Evolutionary conservation across 1,140 invertebrate species (phyloP).

Genomic region (Cotesia typhae): DNA sequence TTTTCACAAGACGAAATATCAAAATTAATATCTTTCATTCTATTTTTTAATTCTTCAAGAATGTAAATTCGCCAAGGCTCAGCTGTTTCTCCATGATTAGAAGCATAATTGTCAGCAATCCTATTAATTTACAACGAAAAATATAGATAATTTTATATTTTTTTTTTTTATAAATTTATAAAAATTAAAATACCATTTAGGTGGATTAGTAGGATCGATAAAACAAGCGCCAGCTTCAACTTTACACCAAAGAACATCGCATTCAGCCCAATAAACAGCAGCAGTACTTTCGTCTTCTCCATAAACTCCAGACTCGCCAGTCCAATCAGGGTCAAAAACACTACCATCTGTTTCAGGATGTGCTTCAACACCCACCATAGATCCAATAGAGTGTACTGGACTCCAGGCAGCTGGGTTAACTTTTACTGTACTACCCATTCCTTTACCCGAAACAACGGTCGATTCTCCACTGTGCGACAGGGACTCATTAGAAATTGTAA

Average conservation of each 20-base stretch:
- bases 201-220: constrained; percentile 73
- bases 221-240: constrained; percentile 81
- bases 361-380: constrained; percentile 79
- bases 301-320: constrained; percentile 76
- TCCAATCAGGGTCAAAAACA: constrained; percentile 76
- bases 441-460: constrained; percentile 60
- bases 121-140: constrained; percentile 41
- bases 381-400: constrained; percentile 82
- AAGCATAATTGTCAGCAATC: constrained; percentile 69
- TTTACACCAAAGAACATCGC: constrained; percentile 79
- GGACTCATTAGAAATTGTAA: constrained; percentile 64
- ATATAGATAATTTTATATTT: too few species aligned
- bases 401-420: constrained; percentile 82
- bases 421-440: constrained; percentile 61
- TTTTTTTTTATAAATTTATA: too few species aligned
- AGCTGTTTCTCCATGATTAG: constrained; percentile 70
- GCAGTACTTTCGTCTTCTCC: constrained; percentile 77
- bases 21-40: constrained; percentile 64
- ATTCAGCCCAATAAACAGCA: constrained; percentile 77
- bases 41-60: constrained; percentile 73
- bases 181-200: constrained; percentile 73
- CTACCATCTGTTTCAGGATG: constrained; percentile 83
- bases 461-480: constrained; percentile 62
- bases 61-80: constrained; percentile 80
- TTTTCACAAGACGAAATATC: constrained; percentile 73